phyloP scores from a whole-genome alignment of 1,140 invertebrate genomes.

The Drosophila serrata region DNA sequence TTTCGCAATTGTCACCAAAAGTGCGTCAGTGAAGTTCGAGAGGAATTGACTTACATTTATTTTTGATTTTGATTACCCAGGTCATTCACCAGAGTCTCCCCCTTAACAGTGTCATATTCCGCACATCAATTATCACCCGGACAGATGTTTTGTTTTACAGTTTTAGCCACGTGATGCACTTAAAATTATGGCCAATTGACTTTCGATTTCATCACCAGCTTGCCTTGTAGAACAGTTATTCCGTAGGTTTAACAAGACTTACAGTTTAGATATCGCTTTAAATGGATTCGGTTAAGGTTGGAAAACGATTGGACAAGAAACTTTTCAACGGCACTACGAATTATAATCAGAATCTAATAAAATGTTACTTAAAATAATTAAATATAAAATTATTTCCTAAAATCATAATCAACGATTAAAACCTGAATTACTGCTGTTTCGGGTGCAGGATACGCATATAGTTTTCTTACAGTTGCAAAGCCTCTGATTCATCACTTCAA shows the following conservation, averaged over 20 bases:
- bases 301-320: no score
- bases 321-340: no score
- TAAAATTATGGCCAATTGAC: constrained; percentile 6
- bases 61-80: constrained; percentile 36
- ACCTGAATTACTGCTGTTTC: background rate
- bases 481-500: background rate
- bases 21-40: constrained; percentile 39
- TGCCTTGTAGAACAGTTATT: background rate
- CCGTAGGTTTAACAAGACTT: background rate
- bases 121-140: constrained; percentile 42
- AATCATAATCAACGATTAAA: background rate
- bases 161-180: constrained; percentile 24
- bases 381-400: background rate
- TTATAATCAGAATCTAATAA: background rate
- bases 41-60: constrained; percentile 50
- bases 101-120: constrained; percentile 40
- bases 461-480: background rate
- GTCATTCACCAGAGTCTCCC: constrained; percentile 34
- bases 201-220: constrained; percentile 18
- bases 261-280: constrained; percentile 18
- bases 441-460: background rate
- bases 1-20: constrained; percentile 25
- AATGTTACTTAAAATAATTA: background rate
- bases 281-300: background rate
- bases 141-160: constrained; percentile 47